These are phyloP conservation scores for Ctenicera cuprea DNA, from an alignment of 2,888 invertebrate genomes.

Conservation along the genomic window DNA sequence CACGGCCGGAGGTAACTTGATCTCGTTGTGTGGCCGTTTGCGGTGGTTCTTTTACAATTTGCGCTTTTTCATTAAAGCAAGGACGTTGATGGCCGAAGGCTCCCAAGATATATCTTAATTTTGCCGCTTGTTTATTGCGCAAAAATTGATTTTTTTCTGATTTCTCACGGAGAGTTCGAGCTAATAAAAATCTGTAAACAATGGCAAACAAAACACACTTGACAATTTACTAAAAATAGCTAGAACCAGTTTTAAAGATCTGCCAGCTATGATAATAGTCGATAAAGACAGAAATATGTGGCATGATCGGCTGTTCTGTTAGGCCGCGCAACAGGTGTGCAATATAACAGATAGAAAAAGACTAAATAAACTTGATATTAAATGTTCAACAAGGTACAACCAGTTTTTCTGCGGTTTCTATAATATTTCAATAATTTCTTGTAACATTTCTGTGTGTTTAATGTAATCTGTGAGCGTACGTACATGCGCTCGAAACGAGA, in stretches of 20 bases:
- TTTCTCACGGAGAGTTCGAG: not conserved
- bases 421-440: slow-evolving; percentile 48
- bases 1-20: slow-evolving; percentile 57
- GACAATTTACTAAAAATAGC: slow-evolving; percentile 55
- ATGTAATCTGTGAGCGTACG: slow-evolving; percentile 13
- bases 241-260: slow-evolving; percentile 54
- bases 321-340: slow-evolving; percentile 60
- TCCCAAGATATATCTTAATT: slow-evolving; percentile 57
- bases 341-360: slow-evolving; percentile 54
- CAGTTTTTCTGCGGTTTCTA: slow-evolving; percentile 49
- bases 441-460: slow-evolving; percentile 30
- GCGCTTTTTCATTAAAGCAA: slow-evolving; percentile 62
- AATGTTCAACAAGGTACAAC: slow-evolving; percentile 48
- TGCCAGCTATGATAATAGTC: slow-evolving; percentile 43
- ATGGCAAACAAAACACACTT: slow-evolving; percentile 33
- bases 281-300: slow-evolving; percentile 45
- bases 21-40: slow-evolving; percentile 62
- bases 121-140: slow-evolving; percentile 57
- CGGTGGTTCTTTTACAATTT: slow-evolving; percentile 61
- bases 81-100: slow-evolving; percentile 62
- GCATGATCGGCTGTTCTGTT: slow-evolving; percentile 44
- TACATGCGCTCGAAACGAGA: slow-evolving; percentile 27
- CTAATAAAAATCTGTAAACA: slow-evolving; percentile 34
- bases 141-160: slow-evolving; percentile 54
- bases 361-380: slow-evolving; percentile 53